Percentiles rank a stretch among this genome's conserved stretches.
Conservation (phyloP, 2,797 vertebrate species). For the Psittacula derbiana region DNA sequence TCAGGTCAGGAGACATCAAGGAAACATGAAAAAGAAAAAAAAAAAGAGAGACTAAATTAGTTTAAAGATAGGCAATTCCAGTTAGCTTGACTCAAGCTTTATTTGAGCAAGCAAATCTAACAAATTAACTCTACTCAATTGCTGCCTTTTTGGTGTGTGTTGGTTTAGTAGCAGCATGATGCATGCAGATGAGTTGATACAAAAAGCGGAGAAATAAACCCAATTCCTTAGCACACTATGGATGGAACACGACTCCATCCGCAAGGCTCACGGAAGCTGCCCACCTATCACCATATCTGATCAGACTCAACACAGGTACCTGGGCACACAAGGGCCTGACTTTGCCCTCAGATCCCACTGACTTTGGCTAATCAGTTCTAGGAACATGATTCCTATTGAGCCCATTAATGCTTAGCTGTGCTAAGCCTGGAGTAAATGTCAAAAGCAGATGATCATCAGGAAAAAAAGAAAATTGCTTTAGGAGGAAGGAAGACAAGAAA, state of each 20-base stretch:
- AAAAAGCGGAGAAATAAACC: not conserved
- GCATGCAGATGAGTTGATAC: not conserved
- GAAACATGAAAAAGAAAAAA: not conserved
- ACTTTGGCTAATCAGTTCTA: not conserved
- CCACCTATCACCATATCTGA: not conserved
- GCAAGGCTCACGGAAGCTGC: not conserved
- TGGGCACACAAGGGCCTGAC: not conserved
- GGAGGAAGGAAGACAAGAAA: not conserved
- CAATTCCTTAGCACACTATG: accelerated
- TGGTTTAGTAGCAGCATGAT: not conserved
- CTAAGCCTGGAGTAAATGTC: not conserved
- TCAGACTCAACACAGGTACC: not conserved
- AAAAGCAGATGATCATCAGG: not conserved
- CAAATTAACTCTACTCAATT: not conserved
- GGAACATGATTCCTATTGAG: not conserved
- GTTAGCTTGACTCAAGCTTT: not conserved
- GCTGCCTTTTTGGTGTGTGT: not conserved
- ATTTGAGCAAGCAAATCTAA: not conserved
- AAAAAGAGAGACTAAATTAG: not conserved
- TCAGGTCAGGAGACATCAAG: not conserved
- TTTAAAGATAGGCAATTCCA: not conserved
- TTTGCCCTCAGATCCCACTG: not conserved
- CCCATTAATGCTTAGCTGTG: not conserved
- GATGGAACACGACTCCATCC: not conserved
- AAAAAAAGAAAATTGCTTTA: not conserved